phyloP scores from a whole-genome alignment of 2,113 vertebrate genomes.

The Aplodontia rufa region DNA sequence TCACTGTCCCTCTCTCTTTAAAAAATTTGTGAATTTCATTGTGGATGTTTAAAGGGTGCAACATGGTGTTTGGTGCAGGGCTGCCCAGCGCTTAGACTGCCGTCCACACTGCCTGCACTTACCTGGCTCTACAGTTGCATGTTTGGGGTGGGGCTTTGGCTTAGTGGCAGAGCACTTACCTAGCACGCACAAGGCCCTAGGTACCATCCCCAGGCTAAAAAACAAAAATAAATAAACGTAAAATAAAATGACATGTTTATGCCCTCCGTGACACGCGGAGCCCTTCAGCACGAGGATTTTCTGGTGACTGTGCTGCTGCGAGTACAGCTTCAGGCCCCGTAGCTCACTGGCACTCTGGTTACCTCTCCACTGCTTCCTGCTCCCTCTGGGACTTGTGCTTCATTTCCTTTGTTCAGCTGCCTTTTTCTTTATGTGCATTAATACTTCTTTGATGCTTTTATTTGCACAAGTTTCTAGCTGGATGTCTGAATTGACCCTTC shows the following conservation, averaged over 20 bases:
- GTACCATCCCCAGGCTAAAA: not conserved
- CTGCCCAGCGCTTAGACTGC: no score
- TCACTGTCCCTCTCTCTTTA: no score
- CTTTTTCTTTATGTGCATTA: not conserved
- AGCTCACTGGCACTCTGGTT: accelerated
- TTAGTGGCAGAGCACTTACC: not conserved
- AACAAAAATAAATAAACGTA: not conserved
- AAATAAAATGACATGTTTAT: accelerated
- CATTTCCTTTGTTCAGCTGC: not conserved
- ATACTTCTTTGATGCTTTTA: not conserved
- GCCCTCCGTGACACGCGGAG: accelerated
- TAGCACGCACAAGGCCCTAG: not conserved
- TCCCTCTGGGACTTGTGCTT: not conserved
- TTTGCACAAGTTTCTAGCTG: not conserved
- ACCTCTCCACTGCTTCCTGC: accelerated
- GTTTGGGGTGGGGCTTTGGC: not conserved
- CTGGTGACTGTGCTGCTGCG: no score
- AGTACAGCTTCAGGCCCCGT: no score
- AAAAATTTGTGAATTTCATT: no score
- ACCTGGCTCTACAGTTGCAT: accelerated
- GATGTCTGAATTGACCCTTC: no score
- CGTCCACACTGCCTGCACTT: not conserved
- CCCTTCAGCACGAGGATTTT: no score
- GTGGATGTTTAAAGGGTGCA: no score
- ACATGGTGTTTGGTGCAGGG: not conserved